Percentiles rank a stretch among this genome's conserved stretches.
phyloP scores from a whole-genome alignment of 2,797 vertebrate species.

The Amblyraja radiata region DNA sequence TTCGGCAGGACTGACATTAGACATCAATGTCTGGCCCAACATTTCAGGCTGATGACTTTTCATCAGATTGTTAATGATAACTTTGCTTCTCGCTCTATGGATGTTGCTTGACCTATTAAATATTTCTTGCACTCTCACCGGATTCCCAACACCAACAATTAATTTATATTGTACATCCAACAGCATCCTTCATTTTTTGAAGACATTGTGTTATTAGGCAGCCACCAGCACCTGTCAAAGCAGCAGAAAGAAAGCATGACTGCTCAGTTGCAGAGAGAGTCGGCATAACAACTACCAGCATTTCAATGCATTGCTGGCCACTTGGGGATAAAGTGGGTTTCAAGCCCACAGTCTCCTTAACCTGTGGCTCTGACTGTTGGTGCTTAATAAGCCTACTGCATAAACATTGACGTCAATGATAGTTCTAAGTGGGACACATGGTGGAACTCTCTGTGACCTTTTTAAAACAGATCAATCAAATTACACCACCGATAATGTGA shows the following conservation, averaged over 20 bases:
- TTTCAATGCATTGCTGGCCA: neutral
- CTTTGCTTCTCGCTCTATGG: too few species aligned
- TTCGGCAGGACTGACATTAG: too few species aligned
- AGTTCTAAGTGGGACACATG: neutral
- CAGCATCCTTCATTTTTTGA: neutral
- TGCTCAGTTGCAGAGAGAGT: neutral
- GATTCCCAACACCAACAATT: too few species aligned
- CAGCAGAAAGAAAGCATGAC: neutral
- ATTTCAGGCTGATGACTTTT: too few species aligned
- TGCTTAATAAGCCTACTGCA: neutral
- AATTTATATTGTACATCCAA: neutral
- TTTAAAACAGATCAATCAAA: slow-evolving; percentile 3
- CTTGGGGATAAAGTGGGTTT: neutral
- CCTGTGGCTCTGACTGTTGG: neutral
- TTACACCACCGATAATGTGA: neutral
- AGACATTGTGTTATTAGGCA: neutral
- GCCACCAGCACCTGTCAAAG: neutral
- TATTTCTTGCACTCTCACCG: too few species aligned
- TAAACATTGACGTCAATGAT: neutral
- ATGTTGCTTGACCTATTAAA: too few species aligned
- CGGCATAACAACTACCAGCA: neutral
- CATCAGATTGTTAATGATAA: too few species aligned
- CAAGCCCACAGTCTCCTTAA: neutral
- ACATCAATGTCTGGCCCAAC: too few species aligned
- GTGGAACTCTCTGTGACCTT: neutral